Percentiles rank a stretch among this genome's conserved stretches.
These are phyloP conservation scores for Drymodes brunneopygia DNA, from an alignment of 2,113 vertebrate genomes.

Conservation along the genomic window DNA sequence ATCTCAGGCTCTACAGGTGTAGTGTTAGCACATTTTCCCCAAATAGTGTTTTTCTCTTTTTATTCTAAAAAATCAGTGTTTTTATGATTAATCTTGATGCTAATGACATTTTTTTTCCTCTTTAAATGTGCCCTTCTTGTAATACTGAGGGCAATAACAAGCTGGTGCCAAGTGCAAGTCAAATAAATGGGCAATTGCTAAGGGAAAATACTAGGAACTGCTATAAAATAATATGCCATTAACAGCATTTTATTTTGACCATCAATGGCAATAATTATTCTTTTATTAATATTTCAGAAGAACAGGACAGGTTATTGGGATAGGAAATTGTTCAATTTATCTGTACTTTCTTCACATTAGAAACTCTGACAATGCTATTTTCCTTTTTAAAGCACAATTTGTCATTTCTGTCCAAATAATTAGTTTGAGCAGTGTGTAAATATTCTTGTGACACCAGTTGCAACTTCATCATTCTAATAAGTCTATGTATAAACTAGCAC, in stretches of 20 bases:
- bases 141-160: background rate
- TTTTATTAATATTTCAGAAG: slow-evolving; percentile 50
- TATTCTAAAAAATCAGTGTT: background rate
- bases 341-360: slow-evolving; percentile 28
- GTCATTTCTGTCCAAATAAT: background rate
- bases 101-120: background rate
- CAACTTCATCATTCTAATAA: background rate
- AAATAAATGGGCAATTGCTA: slow-evolving; percentile 45
- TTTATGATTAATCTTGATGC: background rate
- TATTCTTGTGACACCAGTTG: background rate
- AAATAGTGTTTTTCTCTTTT: background rate
- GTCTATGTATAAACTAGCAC: background rate
- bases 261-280: background rate
- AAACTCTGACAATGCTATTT: background rate
- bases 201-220: slow-evolving; percentile 25
- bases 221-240: slow-evolving; percentile 32
- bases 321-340: slow-evolving; percentile 12
- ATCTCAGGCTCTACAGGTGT: background rate
- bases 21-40: background rate
- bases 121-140: background rate
- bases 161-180: slow-evolving; percentile 29
- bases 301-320: background rate
- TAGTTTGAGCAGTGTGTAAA: background rate
- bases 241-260: slow-evolving; percentile 42
- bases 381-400: background rate